Base-by-base conservation (phyloP, 2,797 vertebrate genomes). In the Pseudochirops corinnae region DNA sequence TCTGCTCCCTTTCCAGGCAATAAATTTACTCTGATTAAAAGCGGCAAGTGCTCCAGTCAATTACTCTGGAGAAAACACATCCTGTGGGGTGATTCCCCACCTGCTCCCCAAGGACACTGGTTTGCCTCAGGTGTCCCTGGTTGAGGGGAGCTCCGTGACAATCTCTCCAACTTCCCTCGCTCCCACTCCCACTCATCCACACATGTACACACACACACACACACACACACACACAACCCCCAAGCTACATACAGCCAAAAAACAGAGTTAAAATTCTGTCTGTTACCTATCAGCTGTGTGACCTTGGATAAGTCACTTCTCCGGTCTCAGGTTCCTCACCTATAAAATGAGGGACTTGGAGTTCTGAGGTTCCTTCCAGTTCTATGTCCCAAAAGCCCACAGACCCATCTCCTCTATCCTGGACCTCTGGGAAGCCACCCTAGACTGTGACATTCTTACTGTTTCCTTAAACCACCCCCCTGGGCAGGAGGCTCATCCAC, bases 41-140 rank as follows among this genome's bases (percentile, higher is more conserved):
- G 96, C 96, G 92, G 97, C 97, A 97, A 0, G 97, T 97, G 93
- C 96, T 95, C 93, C 56, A 96, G 4, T 46, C 97, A 97, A 95
- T 97, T 96, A 96, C 58, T 95, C 90, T 3, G 39, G 39, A 87
- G 74, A 10, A 87, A 46, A 87, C 39, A 87, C 74, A 87, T 87
- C 74, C 21, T 26, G 39, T 0, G 9, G 74, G 74, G 74, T 87
- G 74, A 87, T 87, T 87, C 74, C 74, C 39, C 74, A 87, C 74
- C 39, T 87, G 39, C 74, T 87, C 74, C 74, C 74, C 74, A 4
- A 87, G 74, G 74, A 87, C 10, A 2, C 74, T 26, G 74, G 21
- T 26, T 87, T 87, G 39, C 74, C 74, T 87, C 74, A 87, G 74
- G 74, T 87, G 39, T 87, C 39, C 39, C 39, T 50, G 74, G 21